Evolutionary conservation across 2,797 vertebrate genomes (phyloP), one percentile per base, ranked within the genome.

Genomic region (Acanthopagrus latus): DNA sequence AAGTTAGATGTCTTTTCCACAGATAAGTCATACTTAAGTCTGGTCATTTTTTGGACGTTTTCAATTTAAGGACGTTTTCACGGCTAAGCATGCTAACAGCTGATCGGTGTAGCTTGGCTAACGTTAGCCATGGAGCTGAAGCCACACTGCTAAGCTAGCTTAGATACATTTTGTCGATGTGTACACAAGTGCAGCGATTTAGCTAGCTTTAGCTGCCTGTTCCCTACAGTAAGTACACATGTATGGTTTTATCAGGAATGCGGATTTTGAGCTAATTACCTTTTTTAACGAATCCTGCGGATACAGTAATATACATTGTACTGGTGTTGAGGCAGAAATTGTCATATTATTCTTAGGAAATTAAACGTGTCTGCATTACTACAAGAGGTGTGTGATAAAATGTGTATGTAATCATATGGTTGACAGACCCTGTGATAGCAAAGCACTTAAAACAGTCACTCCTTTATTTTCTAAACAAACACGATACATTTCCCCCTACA

Each of bases 161-260:
- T 23, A 52, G n/a, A 7, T 55, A 18, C 70, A n/a, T 43, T 23
- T 41, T 13, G 20, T 55, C 3, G 7, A 29, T 48, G 38, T 46
- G 23, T 18, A 33, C 18, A 5, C 3, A 14, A 10, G 3, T 11
- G 2, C 17, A n/a, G 7, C 1, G 3, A 0, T 7, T 58, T 17
- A 60, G 10, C 1, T 20, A 60, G 10, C 1, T 2, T 2, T 0
- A 47, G 11, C 3, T 41, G 3, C 1, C 1, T 1, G 1, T 33
- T 33, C 3, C 13, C 9, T 12, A 1, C 7, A n/a, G 33, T 9
- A 11, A 52, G 33, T 56, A 33, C 29, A 17, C 7, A 2, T 25
- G 12, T 48, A 17, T 29, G 14, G 5, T 17, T 18, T 17, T 47
- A n/a, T 33, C 6, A 1, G 2, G 8, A 16, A 8, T 21, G 6